Base-by-base conservation (phyloP, 2,797 vertebrate species). In the Macrochelys suwanniensis region DNA sequence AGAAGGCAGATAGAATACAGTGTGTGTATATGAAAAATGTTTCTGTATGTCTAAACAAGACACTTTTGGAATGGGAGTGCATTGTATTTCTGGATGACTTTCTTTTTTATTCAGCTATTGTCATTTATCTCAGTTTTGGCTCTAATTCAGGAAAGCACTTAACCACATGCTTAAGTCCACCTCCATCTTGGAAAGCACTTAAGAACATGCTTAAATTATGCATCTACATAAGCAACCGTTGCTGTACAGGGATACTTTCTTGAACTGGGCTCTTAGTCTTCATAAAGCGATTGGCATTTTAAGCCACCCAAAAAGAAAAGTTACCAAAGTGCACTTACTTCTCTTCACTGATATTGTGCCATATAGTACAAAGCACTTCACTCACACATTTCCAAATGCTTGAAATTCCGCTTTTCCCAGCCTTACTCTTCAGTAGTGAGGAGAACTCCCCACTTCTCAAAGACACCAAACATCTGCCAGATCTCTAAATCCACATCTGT, bases 361-460 rank as follows among this genome's bases (percentile, higher is more conserved):
- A 93, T 84, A 89, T 53, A 95, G 90, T 90, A 91, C 23, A 90
- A 85, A 82, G 33, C 42, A 87, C 68, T 71, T 42, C 68, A 42
- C 68, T 71, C 37, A 42, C n/a, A 71, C n/a, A 4, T 50, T 94
- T 89, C 77, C 77, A 96, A 96, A 91, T 96, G 85, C 80, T 90
- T 96, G 80, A 88, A 88, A 97, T 97, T 96, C 96, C 89, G 94
- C 57, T 1, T 2, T 85, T 94, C 93, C 51, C n/a, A 87, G 9
- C 87, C 95, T 87, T 59, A 65, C 47, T 96, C 71, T 61, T 93
- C 71, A 93, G 76, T 1, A 1, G 56, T 81, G 87, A 82, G 77
- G 53, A 95, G 71, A 89, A 85, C 82, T 93, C 92, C 19, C 80
- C 94, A 47, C 23, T 65, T 82, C 80, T 93, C 76, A 92, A 82